Percentiles rank a stretch among this genome's conserved stretches.
These are phyloP conservation scores for Buathra laborator DNA, from an alignment of 2,888 invertebrate species.

Conservation along the genomic window DNA sequence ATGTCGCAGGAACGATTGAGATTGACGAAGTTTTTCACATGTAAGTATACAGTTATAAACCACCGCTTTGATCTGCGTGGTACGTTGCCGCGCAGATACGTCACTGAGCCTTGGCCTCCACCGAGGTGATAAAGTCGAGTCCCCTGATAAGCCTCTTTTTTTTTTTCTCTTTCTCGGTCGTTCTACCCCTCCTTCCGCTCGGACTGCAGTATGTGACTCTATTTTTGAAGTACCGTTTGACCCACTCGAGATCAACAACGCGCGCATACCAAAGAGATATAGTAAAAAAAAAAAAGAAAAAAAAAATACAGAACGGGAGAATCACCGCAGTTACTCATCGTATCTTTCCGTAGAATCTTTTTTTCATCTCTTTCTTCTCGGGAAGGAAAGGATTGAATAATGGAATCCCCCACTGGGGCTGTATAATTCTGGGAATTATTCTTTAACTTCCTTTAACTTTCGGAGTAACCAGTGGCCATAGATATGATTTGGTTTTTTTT, in stretches of 20 bases:
- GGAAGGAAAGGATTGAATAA: not conserved
- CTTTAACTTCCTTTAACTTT: not conserved
- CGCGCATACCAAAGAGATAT: not conserved
- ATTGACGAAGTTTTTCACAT: conserved; percentile 24
- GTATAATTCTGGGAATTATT: conserved; percentile 6
- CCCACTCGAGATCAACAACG: conserved; percentile 71
- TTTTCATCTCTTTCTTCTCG: not conserved
- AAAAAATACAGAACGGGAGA: not conserved
- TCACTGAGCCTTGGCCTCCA: conserved; percentile 78
- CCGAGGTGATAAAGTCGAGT: conserved; percentile 74
- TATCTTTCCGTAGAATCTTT: conserved; percentile 12
- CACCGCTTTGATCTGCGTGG: conserved; percentile 53
- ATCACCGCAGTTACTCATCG: not conserved
- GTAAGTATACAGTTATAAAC: not conserved
- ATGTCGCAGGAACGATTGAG: not conserved
- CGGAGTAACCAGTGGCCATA: conserved; percentile 15
- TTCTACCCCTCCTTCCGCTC: conserved; percentile 12
- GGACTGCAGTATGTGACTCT: conserved; percentile 14
- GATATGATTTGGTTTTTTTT: conserved; percentile 26
- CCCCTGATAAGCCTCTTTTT: conserved; percentile 71
- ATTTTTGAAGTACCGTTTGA: conserved; percentile 72
- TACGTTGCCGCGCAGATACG: conserved; percentile 64
- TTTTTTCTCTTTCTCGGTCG: conserved; percentile 25
- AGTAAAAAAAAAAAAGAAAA: not conserved
- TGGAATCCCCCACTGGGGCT: not conserved